A percentile compares a stretch with the other conserved stretches of the same genome.
Conservation (phyloP, 1,140 invertebrate genomes). For the Trichogramma pretiosum region DNA sequence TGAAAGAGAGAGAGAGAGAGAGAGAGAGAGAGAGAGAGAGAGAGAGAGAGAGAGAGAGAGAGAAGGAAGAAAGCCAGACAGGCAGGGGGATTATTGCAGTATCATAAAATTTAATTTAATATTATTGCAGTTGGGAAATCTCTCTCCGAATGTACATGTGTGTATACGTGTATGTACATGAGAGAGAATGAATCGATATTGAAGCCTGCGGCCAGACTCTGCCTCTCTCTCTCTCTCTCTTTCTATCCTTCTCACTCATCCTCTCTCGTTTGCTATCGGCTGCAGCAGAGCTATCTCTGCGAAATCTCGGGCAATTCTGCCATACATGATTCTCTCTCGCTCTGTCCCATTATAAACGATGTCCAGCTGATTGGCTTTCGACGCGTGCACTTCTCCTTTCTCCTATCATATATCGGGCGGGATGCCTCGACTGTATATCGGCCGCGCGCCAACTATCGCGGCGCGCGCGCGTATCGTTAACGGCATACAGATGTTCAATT, state of each 20-base stretch:
- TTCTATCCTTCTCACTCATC: too few species aligned
- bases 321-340: too few species aligned
- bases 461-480: too few species aligned
- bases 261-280: constrained; percentile 7
- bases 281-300: neutral
- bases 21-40: constrained; percentile 1
- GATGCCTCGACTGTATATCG: too few species aligned
- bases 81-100: too few species aligned
- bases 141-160: too few species aligned
- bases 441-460: too few species aligned
- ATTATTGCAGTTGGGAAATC: constrained; percentile 20
- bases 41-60: neutral
- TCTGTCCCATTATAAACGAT: constrained; percentile 30
- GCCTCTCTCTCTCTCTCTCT: too few species aligned
- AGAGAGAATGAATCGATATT: constrained; percentile 12
- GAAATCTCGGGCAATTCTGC: constrained; percentile 9
- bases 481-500: too few species aligned
- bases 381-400: constrained; percentile 7
- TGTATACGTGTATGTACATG: too few species aligned
- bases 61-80: too few species aligned
- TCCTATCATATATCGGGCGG: too few species aligned
- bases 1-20: neutral
- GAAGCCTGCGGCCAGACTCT: constrained; percentile 11
- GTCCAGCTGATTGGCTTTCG: constrained; percentile 28
- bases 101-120: constrained; percentile 32